phyloP scores from a whole-genome alignment of 2,888 invertebrate genomes.

The Nephrotoma appendiculata region DNA sequence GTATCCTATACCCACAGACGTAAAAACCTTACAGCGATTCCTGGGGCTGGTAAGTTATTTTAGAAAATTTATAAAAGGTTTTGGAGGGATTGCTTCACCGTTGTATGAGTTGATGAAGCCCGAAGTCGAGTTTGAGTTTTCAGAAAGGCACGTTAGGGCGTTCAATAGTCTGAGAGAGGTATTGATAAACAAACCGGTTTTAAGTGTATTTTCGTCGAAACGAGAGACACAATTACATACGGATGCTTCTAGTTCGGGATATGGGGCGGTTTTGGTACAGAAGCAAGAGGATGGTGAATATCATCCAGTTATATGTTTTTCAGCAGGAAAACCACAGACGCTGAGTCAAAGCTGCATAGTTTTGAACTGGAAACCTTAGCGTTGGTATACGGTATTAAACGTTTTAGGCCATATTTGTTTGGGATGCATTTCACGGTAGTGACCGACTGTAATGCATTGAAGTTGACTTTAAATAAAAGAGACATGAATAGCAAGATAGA shows the following conservation, averaged over 20 bases:
- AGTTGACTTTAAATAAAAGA: too few species aligned
- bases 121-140: too few species aligned
- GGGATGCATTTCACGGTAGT: background rate
- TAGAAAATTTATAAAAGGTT: background rate
- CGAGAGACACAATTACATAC: too few species aligned
- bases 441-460: background rate
- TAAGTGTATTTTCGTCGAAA: too few species aligned
- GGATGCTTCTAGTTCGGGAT: too few species aligned
- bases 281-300: too few species aligned
- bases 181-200: background rate
- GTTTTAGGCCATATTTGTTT: too few species aligned
- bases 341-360: background rate
- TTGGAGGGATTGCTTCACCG: background rate
- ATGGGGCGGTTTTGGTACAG: too few species aligned
- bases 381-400: background rate
- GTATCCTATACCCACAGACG: background rate
- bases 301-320: background rate
- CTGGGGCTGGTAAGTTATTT: too few species aligned
- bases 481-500: too few species aligned
- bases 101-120: background rate
- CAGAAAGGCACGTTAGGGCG: background rate
- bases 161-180: background rate
- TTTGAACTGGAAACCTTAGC: background rate
- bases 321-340: background rate
- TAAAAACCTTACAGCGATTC: too few species aligned